Evolutionary conservation across 2,888 invertebrate genomes (phyloP).

Genomic region (Artemia sinica): DNA sequence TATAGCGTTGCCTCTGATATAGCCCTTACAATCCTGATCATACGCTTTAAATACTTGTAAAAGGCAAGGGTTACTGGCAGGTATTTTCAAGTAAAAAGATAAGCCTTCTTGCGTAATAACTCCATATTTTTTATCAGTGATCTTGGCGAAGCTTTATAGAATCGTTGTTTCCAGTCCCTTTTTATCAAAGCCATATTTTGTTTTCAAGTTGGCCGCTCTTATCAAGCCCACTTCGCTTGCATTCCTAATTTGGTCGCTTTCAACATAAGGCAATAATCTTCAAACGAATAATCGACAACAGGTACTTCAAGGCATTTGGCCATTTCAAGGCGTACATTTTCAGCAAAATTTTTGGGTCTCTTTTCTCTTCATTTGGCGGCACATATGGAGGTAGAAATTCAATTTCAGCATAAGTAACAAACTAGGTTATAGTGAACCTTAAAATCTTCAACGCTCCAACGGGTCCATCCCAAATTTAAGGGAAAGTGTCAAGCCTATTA

Average conservation of each 20-base stretch:
- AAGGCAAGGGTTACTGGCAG: conserved; percentile 38
- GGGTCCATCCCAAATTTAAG: conserved; percentile 90
- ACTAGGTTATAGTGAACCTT: conserved; percentile 73
- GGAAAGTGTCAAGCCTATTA: conserved; percentile 69
- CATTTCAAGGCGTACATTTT: conserved; percentile 76
- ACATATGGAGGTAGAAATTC: conserved; percentile 82
- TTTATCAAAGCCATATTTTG: conserved; percentile 53
- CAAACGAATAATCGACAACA: conserved; percentile 74
- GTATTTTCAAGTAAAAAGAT: conserved; percentile 43
- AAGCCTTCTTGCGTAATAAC: conserved; percentile 39
- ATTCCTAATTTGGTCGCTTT: conserved; percentile 66
- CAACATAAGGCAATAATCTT: conserved; percentile 69
- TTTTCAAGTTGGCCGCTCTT: conserved; percentile 59
- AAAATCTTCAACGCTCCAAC: conserved; percentile 53
- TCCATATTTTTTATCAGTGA: conserved; percentile 29
- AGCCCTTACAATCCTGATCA: conserved; percentile 49
- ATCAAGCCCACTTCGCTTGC: conserved; percentile 50
- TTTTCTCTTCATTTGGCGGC: conserved; percentile 67
- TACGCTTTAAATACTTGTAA: conserved; percentile 47
- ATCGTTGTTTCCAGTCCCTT: conserved; percentile 33
- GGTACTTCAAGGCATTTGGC: conserved; percentile 74
- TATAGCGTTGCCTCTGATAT: too few relatives aligned
- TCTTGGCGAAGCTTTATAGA: conserved; percentile 26
- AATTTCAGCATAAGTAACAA: conserved; percentile 69
- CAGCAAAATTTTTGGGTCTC: conserved; percentile 73